Evolutionary conservation across 1,140 invertebrate species (phyloP).

Genomic region (Ceratosolen solmsi): DNA sequence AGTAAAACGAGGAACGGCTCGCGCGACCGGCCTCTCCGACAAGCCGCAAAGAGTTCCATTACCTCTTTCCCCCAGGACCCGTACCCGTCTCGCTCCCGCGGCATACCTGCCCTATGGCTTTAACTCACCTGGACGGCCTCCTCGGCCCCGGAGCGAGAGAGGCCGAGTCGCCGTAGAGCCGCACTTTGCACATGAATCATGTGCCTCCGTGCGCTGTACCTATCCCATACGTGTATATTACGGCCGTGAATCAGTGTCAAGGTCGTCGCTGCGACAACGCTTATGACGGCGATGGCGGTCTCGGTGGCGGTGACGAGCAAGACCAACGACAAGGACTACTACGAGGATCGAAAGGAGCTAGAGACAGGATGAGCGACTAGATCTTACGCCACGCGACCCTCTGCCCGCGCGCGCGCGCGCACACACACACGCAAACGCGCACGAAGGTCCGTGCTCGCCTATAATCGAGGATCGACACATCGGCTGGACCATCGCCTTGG

Average conservation of each 20-base stretch:
- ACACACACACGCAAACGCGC: conserved; percentile 53
- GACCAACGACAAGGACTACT: neutral
- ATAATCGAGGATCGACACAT: neutral
- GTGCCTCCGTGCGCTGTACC: conserved; percentile 42
- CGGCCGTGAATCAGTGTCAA: conserved; percentile 67
- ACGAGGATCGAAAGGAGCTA: conserved; percentile 47
- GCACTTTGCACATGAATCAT: conserved; percentile 61
- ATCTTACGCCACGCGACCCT: too few species aligned
- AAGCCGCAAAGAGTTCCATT: conserved; percentile 45
- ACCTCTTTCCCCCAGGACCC: conserved; percentile 53
- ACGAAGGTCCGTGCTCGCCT: too few species aligned
- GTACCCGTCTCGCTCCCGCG: neutral
- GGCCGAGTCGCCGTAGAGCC: neutral
- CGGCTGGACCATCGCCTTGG: neutral
- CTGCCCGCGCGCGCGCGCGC: too few species aligned
- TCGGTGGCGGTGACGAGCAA: neutral
- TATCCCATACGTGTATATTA: conserved; percentile 28
- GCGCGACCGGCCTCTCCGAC: conserved; percentile 42
- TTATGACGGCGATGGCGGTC: neutral
- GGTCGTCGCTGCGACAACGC: conserved; percentile 58
- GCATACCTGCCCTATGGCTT: neutral
- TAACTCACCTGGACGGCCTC: conserved; percentile 54
- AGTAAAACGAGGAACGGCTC: conserved; percentile 65
- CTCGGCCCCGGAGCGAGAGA: neutral
- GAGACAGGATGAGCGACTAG: conserved; percentile 39